Percentiles rank a stretch among this genome's conserved stretches.
phyloP scores from a whole-genome alignment of 1,140 invertebrate genomes.

The Octopus sinensis region DNA sequence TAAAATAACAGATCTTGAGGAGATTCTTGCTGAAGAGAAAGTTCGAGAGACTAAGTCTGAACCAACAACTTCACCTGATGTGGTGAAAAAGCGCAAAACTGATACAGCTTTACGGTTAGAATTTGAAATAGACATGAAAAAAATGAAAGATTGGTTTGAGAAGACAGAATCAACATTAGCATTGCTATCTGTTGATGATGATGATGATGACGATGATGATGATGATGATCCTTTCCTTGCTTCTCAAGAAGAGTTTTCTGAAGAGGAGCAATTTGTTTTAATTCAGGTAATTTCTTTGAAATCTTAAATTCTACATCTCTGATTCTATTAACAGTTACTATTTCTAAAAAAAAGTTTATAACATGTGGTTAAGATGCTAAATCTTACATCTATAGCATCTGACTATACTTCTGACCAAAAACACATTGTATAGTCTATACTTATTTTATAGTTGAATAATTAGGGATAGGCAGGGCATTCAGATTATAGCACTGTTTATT shows the following conservation, averaged over 20 bases:
- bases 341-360: too few relatives aligned
- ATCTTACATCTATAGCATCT: too few relatives aligned
- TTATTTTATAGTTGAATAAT: too few relatives aligned
- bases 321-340: too few relatives aligned
- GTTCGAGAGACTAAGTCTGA: not conserved
- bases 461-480: too few relatives aligned
- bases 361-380: too few relatives aligned
- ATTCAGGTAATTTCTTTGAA: constrained; percentile 54
- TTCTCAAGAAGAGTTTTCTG: constrained; percentile 61
- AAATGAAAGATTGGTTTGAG: constrained; percentile 64
- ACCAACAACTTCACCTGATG: constrained; percentile 21
- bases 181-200: constrained; percentile 57
- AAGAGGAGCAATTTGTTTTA: constrained; percentile 65
- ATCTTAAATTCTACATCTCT: not conserved
- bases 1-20: constrained; percentile 28
- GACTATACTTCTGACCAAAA: too few relatives aligned
- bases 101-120: constrained; percentile 55
- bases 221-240: constrained; percentile 32
- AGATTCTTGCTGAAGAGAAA: not conserved
- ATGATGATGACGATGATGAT: constrained; percentile 27
- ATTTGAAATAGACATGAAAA: constrained; percentile 61
- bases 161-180: constrained; percentile 62
- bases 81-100: constrained; percentile 42
- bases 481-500: too few relatives aligned
- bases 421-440: too few relatives aligned